These are phyloP conservation scores for Sebastes taczanowskii DNA, from an alignment of 2,797 vertebrate species.

Conservation along the genomic window DNA sequence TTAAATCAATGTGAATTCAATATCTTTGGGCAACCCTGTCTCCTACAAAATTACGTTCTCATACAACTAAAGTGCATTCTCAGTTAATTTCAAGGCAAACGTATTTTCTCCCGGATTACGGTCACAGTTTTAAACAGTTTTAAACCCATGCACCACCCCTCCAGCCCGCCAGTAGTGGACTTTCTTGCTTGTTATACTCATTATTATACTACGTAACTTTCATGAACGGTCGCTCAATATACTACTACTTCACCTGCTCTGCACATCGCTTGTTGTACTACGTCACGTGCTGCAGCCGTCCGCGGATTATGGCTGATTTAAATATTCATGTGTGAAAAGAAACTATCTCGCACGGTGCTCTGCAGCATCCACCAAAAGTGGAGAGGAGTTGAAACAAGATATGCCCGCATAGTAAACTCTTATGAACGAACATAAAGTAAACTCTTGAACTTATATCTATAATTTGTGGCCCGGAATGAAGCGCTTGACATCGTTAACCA, in stretches of 20 bases:
- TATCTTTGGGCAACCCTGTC: neutral
- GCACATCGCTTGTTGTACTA: too few species aligned
- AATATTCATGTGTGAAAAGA: neutral
- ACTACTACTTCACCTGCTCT: too few species aligned
- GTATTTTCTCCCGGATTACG: fast-evolving
- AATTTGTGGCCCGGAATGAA: neutral
- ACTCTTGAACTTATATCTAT: neutral
- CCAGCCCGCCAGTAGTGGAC: too few species aligned
- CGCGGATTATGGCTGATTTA: neutral
- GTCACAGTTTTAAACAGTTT: too few species aligned
- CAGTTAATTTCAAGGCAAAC: too few species aligned
- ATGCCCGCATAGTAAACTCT: neutral
- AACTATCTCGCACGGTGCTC: neutral
- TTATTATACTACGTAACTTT: too few species aligned
- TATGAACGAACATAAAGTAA: neutral
- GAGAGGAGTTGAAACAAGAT: neutral
- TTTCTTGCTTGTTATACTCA: too few species aligned
- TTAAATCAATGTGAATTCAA: neutral
- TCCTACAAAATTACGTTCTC: fast-evolving
- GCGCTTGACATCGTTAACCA: neutral
- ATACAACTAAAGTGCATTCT: too few species aligned
- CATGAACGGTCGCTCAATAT: too few species aligned
- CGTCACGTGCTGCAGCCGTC: too few species aligned
- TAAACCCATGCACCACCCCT: fast-evolving
- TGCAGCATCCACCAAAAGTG: neutral